Evolutionary conservation across 2,113 vertebrate species (phyloP), one percentile per base, ranked within the genome.

Genomic region (Cephalopterus ornatus): DNA sequence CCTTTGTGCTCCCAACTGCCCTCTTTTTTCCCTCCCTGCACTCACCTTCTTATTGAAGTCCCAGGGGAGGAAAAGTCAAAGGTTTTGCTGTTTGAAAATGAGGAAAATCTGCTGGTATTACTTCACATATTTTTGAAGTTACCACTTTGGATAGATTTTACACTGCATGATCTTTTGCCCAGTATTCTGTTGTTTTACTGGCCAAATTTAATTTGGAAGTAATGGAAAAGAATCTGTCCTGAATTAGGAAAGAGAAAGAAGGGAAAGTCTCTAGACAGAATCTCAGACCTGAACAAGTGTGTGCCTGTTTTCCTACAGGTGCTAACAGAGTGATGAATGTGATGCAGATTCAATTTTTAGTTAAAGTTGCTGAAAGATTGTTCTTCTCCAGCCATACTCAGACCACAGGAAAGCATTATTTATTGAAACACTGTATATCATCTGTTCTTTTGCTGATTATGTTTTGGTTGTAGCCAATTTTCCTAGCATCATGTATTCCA

Each of bases 331-430:
- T 83, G 82, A 74, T 74, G 79, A 88, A 71, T 80, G 46, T 53
- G 65, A 83, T 11, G 47, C 46, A 77, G 39, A 33, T 77, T 88
- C 46, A 20, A 27, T 83, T 94, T 94, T 83, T 83, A 73, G 62
- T 68, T 93, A 56, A 79, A 86, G 58, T 19, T 83, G 72, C 28
- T 92, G 93, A 74, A 92, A 74, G 89, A 62, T 83, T 88, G 62
- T 95, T 88, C 89, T 37, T 30, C 49, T 58, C 17, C 37, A 76
- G 37, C 62, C 28, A 11, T 27, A 33, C 23, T 72, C 65, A 68
- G 77, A 75, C 53, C 46, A 50, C 35, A 82, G 71, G 37, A 94
- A 91, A 56, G 11, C 28, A n/a, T 85, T 78, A 55, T 81, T 92
- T 76, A 16, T 72, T 74, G 50, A 49, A 79, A 12, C 18, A 49